A percentile compares a stretch with the other conserved stretches of the same genome.
phyloP scores from a whole-genome alignment of 2,888 invertebrate species.

The Thymelicus acteon region DNA sequence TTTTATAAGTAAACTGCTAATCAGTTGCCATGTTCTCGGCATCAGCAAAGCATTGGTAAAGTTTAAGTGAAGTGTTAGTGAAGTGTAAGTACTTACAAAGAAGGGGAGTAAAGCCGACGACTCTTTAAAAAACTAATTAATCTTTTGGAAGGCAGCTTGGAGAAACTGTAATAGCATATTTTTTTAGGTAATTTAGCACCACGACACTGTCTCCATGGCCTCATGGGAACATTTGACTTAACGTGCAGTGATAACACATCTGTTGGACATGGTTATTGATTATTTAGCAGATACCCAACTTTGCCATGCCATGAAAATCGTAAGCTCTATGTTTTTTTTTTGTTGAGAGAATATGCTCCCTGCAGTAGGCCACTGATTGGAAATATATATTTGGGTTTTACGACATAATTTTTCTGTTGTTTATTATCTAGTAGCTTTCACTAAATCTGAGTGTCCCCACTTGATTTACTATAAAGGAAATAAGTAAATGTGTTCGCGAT shows the following conservation, averaged over 20 bases:
- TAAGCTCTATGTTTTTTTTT: no score
- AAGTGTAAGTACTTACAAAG: background rate
- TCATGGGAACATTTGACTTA: background rate
- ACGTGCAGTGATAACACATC: background rate
- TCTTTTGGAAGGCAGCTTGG: conserved; percentile 10
- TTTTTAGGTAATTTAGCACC: conserved; percentile 18
- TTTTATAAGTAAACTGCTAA: background rate
- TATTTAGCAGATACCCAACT: no score
- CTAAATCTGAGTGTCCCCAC: no score
- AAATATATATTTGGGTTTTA: no score
- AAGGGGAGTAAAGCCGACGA: background rate
- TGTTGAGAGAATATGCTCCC: no score
- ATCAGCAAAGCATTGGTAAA: background rate
- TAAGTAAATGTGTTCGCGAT: no score
- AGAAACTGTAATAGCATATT: conserved; percentile 13
- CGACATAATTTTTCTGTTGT: no score
- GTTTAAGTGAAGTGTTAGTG: no score
- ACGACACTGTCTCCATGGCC: background rate
- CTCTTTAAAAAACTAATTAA: conserved; percentile 12
- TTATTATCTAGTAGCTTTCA: no score
- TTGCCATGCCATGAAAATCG: no score
- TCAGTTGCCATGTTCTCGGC: background rate
- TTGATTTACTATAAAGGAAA: no score
- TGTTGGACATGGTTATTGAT: background rate
- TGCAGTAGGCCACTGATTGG: no score